Percentiles rank a stretch among this genome's conserved stretches.
These are phyloP conservation scores for Nipponacmea schrenckii DNA, from an alignment of 2,888 invertebrate genomes.

Conservation along the genomic window DNA sequence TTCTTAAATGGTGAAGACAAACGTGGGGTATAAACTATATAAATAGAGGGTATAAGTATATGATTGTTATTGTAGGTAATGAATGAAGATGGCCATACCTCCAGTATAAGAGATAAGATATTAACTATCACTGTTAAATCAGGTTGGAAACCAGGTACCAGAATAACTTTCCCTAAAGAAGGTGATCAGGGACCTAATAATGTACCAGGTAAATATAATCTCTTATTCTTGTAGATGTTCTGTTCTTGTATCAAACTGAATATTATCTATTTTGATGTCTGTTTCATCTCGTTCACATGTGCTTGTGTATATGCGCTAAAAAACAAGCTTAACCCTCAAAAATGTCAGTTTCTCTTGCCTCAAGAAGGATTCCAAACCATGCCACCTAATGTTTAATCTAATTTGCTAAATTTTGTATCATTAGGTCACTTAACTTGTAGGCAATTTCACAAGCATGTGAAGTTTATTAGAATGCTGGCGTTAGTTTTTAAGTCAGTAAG, in stretches of 20 bases:
- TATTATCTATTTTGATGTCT: not conserved
- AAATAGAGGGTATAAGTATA: too few species aligned
- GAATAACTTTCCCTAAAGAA: slow-evolving; percentile 67
- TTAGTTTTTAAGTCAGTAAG: too few species aligned
- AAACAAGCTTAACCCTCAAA: not conserved
- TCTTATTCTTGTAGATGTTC: not conserved
- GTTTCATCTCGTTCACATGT: not conserved
- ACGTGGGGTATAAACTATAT: too few species aligned
- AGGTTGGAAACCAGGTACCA: slow-evolving; percentile 68
- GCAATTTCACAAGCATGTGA: too few species aligned
- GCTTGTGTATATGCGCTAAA: not conserved
- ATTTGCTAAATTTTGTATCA: too few species aligned
- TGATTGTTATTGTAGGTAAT: slow-evolving; percentile 58
- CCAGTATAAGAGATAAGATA: slow-evolving; percentile 68
- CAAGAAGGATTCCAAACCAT: too few species aligned
- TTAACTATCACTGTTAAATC: slow-evolving; percentile 68
- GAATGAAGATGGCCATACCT: slow-evolving; percentile 69
- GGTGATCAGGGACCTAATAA: slow-evolving; percentile 70
- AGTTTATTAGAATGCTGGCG: too few species aligned
- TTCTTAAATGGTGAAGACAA: too few species aligned
- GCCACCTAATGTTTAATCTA: too few species aligned
- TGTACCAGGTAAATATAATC: slow-evolving; percentile 59
- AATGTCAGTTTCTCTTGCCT: not conserved
- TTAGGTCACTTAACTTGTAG: too few species aligned
- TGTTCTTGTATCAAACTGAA: too few species aligned